phyloP scores from a whole-genome alignment of 1,140 invertebrate species.

The Microplitis mediator region DNA sequence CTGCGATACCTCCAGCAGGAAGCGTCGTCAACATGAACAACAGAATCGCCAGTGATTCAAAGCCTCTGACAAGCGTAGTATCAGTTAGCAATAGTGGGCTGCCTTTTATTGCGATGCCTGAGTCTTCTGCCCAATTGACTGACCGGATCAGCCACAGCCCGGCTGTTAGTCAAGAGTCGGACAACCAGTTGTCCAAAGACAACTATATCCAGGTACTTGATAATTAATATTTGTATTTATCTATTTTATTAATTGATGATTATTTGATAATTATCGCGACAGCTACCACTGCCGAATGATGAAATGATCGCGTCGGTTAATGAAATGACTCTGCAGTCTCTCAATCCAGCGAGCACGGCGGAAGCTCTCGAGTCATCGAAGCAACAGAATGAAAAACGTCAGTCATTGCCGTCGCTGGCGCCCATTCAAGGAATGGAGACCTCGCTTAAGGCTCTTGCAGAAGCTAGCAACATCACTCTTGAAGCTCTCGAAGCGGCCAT shows the following conservation, averaged over 20 bases:
- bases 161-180: conserved; percentile 47
- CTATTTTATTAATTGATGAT: background rate
- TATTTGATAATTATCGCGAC: conserved; percentile 5
- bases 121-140: conserved; percentile 50
- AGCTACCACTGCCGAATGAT: conserved; percentile 52
- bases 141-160: conserved; percentile 54
- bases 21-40: conserved; percentile 26
- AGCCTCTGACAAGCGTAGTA: conserved; percentile 23
- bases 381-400: conserved; percentile 47
- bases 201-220: conserved; percentile 49
- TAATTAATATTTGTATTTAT: background rate
- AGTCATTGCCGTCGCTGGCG: conserved; percentile 47
- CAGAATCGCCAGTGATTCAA: conserved; percentile 33
- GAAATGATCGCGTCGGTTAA: conserved; percentile 47
- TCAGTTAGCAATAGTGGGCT: conserved; percentile 36
- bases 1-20: conserved; percentile 33
- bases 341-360: conserved; percentile 38
- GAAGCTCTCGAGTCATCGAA: conserved; percentile 36
- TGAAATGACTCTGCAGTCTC: conserved; percentile 51
- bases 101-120: conserved; percentile 57
- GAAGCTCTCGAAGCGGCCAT: conserved; percentile 77
- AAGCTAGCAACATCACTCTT: conserved; percentile 75
- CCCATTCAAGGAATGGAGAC: conserved; percentile 63
- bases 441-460: conserved; percentile 62
- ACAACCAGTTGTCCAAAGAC: conserved; percentile 55